phyloP scores from a whole-genome alignment of 2,888 invertebrate species.

The Patella pellucida region DNA sequence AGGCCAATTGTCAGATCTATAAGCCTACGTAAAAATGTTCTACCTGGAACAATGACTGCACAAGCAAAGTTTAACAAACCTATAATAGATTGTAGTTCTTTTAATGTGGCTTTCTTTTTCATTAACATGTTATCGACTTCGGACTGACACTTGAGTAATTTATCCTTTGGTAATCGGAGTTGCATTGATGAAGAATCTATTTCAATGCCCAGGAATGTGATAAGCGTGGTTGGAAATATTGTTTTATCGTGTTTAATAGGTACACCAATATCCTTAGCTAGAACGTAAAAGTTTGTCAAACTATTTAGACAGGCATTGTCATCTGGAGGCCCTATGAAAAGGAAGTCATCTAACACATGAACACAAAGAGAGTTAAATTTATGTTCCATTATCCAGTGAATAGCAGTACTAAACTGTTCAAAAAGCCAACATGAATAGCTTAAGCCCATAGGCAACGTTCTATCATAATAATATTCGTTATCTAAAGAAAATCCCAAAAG shows the following conservation, averaged over 20 bases:
- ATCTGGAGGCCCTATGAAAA: neutral
- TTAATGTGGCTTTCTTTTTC: conserved; percentile 13
- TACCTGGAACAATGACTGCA: conserved; percentile 23
- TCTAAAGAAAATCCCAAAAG: conserved; percentile 2
- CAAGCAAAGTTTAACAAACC: conserved; percentile 29
- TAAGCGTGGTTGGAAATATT: neutral
- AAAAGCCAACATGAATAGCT: conserved; percentile 15
- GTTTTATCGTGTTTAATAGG: neutral
- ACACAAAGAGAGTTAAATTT: neutral
- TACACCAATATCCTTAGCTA: neutral
- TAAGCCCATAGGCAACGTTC: conserved; percentile 5
- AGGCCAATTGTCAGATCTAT: conserved; percentile 20
- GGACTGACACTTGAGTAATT: neutral
- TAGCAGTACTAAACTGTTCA: neutral
- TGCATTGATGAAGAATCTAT: neutral
- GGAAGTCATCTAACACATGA: neutral
- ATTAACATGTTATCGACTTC: neutral
- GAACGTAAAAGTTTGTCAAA: neutral
- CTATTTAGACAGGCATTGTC: neutral
- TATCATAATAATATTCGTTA: neutral
- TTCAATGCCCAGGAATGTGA: neutral
- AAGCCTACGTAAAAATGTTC: conserved; percentile 23
- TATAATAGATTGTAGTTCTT: conserved; percentile 26
- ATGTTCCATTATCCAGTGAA: conserved; percentile 9
- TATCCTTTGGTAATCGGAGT: neutral